Base-by-base conservation (phyloP, 2,797 vertebrate genomes). In the Halcyon smyrnensis region DNA sequence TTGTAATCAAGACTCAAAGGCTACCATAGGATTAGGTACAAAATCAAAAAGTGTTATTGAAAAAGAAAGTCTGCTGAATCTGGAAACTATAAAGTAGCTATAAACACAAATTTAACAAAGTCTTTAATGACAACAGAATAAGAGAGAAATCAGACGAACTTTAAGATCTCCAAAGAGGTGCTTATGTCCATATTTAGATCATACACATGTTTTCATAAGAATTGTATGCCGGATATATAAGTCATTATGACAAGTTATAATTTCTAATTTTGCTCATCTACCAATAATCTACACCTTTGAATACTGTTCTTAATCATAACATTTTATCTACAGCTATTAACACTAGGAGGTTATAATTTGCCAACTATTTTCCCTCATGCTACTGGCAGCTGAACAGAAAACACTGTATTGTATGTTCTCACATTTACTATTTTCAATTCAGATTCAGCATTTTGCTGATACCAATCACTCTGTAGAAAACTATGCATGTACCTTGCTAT, bases 1-100 rank as follows among this genome's bases (percentile, higher is more conserved):
- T 75, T 89, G 30, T 75, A 90, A 96, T 94, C 80, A 77, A 89
- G 77, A 70, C 83, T 86, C 90, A 87, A 92, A 93, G 37, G 83
- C 77, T 93, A 34, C 75, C 59, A 18, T 5, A 90, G 89, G 87
- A 93, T 93, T 94, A 91, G 48, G 65, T 34, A 62, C 37, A 69
- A 95, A 95, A 85, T 89, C 48, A 89, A 89, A 68, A 93, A 79
- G 9, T 71, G 30, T 18, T 79, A 27, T 39, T 92, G 78, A 45
- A 64, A 93, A 91, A 50, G 59, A 73, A 89, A 80, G 65, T 48
- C 65, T 84, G 57, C 48, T 91, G 75, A 87, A 93, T 64, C 60
- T 23, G 68, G 28, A 32, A 77, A 48, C 73, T 87, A 12, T 70
- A 24, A 84, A 68, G 50, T 53, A 23, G 43, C 24, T 84, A 48